Evolutionary conservation across 2,888 invertebrate species (phyloP), one percentile per base, ranked within the genome.

Genomic region (Abscondita cerata): DNA sequence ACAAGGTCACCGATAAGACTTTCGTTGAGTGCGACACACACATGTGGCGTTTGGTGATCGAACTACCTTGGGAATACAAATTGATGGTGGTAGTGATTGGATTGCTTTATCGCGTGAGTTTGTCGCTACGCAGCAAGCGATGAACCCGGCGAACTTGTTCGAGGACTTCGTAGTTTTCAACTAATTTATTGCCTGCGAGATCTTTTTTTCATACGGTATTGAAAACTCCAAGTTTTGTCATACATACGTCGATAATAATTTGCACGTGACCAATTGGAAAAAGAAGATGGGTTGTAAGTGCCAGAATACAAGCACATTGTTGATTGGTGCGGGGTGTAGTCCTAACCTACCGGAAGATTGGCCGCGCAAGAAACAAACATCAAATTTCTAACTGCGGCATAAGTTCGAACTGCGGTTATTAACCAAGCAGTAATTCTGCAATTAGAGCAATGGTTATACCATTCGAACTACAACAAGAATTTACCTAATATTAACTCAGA

Each of bases 251-350:
- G 96, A 98, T 81, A 98, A 98, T 81, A 99, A 99, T 83, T 85
- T 99, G 64, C 97, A 97, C 77, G 89, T 98, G 13, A 98, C 98
- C 1, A 99, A 99, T 82, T 99, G 99, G 99, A 95, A 95, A 74
- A 86, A 99, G 53, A 94, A 95, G 78, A 84, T 95, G 65, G 98
- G 98, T 6, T 98, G 98, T 78, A 95, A 96, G 79, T 98, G 98
- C 78, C 98, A 98, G 81, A 96, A 81, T 96, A 98, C 79, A 95
- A 95, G 78, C 95, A 95, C 80, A 93, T 98, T 2, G 99, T 99
- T 0, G 99, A 99, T 79, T 99, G 99, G 99, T 99, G 99, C 77
- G 99, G 99, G 99, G 0, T 99, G 99, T 78, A 98, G 98, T 59
- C 99, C 99, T 0, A 96, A 98, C 78, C 90, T 90, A 73, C 85